Percentiles rank a stretch among this genome's conserved stretches.
Evolutionary conservation across 2,113 vertebrate genomes (phyloP).

Genomic region (Harpagus bidentatus): DNA sequence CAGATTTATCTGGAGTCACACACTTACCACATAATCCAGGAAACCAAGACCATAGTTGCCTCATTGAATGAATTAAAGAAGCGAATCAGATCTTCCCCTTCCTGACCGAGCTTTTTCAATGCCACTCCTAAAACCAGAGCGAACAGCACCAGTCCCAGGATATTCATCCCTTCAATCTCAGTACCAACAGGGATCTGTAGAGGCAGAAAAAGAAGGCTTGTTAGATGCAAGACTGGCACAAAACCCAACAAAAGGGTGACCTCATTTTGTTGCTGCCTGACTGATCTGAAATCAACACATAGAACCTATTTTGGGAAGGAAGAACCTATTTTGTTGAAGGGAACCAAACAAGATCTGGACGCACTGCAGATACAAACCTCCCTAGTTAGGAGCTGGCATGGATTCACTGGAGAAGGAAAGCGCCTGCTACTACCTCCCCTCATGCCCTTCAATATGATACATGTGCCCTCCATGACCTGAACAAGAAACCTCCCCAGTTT

Average conservation of each 20-base stretch:
- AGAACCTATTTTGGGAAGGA: neutral
- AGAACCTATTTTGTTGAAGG: neutral
- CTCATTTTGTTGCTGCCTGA: neutral
- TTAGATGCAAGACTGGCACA: neutral
- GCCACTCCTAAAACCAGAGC: slow-evolving; percentile 94
- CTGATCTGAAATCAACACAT: neutral
- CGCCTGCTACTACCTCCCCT: neutral
- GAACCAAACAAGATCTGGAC: neutral
- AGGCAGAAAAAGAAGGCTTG: neutral
- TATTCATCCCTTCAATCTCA: slow-evolving; percentile 94
- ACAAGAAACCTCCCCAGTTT: neutral
- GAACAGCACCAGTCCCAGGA: slow-evolving; percentile 93
- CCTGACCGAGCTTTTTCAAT: slow-evolving; percentile 87
- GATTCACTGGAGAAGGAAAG: neutral
- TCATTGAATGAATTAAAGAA: slow-evolving; percentile 98
- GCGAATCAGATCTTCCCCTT: slow-evolving; percentile 96
- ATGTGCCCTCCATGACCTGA: neutral
- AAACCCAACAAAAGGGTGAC: neutral
- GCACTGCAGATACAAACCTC: neutral
- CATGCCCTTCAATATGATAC: accelerated
- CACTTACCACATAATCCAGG: slow-evolving; percentile 99
- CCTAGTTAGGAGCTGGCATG: neutral
- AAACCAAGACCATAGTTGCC: slow-evolving; percentile 96
- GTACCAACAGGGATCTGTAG: slow-evolving; percentile 83
- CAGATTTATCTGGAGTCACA: neutral